Base-by-base conservation (phyloP, 2,888 invertebrate genomes). In the Glyphotaelius pellucidus region DNA sequence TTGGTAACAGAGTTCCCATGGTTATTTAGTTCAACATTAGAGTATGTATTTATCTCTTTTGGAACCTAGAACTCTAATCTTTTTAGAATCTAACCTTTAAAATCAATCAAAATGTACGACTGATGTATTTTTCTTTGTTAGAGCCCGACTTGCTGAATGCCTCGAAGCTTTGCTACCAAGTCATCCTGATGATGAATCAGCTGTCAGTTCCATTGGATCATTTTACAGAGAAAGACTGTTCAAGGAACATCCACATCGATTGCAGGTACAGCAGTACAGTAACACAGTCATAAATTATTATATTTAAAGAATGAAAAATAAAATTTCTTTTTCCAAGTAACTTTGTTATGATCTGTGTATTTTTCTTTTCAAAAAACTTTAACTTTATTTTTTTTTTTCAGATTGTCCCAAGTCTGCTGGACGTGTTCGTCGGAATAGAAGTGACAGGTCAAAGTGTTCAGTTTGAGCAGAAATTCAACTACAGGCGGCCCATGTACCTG, bases 391-490 rank as follows among this genome's bases (percentile, higher is more conserved):
- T 84, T 35, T 11, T n/a, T n/a, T 86, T 85, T 94, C 95, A 99
- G 97, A 96, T 99, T 92, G 97, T 98, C 19, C 96, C 97, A 85
- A 98, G 97, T 94, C 95, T 99, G 47, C 95, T 99, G 91, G 97
- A 98, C 94, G 99, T 99, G 14, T 99, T 99, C 95, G 99, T 99
- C n/a, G 98, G 98, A 93, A 99, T 99, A 93, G 99, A 99, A 96
- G 98, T 99, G 98, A 99, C 99, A 0, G 99, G 99, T 0, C 98
- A 99, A 95, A 98, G 98, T 94, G 99, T 99, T 32, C 98, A 98
- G 94, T 99, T 99, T 94, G 99, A 99, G 95, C 99, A 99, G 95
- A 99, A 99, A 95, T 99, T 99, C 95, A 99, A 99, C 95, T 99
- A 99, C 95, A 97, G 99, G 35, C 97, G 98, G 81, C 99, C 99